Conservation (phyloP, 1,140 invertebrate species). For the Meloidogyne hapla region DNA sequence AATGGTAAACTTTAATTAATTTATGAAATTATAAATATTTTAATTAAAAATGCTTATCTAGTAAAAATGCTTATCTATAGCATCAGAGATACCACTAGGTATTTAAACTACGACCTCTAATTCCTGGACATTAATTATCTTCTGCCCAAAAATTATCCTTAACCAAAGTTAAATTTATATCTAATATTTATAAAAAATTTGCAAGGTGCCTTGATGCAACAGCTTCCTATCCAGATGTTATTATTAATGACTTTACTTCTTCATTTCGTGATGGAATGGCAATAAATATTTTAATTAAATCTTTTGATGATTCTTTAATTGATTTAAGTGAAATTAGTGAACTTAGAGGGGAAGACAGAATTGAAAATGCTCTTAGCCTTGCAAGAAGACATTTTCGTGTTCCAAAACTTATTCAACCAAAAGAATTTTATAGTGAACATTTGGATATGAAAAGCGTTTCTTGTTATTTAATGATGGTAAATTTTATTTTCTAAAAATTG, state of each 20-base stretch:
- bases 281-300: conserved; percentile 56
- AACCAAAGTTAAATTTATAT: no score
- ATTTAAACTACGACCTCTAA: no score
- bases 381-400: conserved; percentile 54
- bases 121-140: no score
- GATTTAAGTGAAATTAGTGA: conserved; percentile 47
- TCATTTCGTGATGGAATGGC: conserved; percentile 60
- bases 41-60: no score
- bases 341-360: conserved; percentile 55
- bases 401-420: conserved; percentile 49
- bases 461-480: conserved; percentile 53
- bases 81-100: no score
- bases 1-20: conserved; percentile 36
- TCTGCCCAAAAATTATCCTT: no score
- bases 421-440: conserved; percentile 60
- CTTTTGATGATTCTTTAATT: conserved; percentile 53
- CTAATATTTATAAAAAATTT: no score
- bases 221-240: conserved; percentile 46
- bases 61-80: no score
- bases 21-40: no score
- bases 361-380: conserved; percentile 55
- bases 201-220: conserved; percentile 59
- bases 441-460: conserved; percentile 56
- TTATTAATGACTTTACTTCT: conserved; percentile 59
- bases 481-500: no score